Conservation (phyloP, 2,888 invertebrate species). For the Baronia brevicornis region DNA sequence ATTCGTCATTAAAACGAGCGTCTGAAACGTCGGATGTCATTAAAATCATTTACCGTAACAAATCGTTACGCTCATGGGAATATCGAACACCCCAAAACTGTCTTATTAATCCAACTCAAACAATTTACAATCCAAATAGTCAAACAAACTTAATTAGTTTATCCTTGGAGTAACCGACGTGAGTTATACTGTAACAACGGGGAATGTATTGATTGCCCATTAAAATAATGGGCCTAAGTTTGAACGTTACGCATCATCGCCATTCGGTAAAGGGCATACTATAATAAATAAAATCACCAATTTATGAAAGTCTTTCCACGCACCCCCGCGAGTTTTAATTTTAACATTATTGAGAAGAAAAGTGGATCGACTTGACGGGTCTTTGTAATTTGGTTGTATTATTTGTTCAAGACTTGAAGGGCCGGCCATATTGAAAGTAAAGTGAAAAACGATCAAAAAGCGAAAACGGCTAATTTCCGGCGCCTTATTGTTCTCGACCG, state of each 20-base stretch:
- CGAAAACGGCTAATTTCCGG: conserved; percentile 70
- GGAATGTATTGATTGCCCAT: conserved; percentile 64
- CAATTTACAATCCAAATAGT: conserved; percentile 66
- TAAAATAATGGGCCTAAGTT: conserved; percentile 60
- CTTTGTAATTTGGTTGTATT: conserved; percentile 32
- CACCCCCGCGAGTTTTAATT: conserved; percentile 18
- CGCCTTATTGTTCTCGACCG: conserved; percentile 56
- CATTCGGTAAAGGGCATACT: conserved; percentile 41
- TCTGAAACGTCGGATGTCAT: conserved; percentile 15
- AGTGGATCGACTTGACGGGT: conserved; percentile 20
- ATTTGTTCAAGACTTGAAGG: conserved; percentile 45
- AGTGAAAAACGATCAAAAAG: conserved; percentile 60
- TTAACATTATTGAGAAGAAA: conserved; percentile 18
- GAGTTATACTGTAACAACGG: conserved; percentile 57
- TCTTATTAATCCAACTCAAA: conserved; percentile 61
- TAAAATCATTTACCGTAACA: conserved; percentile 25
- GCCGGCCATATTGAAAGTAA: conserved; percentile 46
- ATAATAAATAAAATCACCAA: conserved; percentile 23
- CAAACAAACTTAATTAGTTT: conserved; percentile 65
- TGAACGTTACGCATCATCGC: conserved; percentile 50
- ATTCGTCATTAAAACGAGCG: conserved; percentile 11
- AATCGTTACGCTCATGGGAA: conserved; percentile 30
- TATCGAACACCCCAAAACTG: conserved; percentile 44
- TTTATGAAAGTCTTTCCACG: conserved; percentile 15
- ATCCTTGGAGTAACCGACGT: conserved; percentile 39